Evolutionary conservation across 2,797 vertebrate species (phyloP), one percentile per base, ranked within the genome.

Genomic region (Chanos chanos): DNA sequence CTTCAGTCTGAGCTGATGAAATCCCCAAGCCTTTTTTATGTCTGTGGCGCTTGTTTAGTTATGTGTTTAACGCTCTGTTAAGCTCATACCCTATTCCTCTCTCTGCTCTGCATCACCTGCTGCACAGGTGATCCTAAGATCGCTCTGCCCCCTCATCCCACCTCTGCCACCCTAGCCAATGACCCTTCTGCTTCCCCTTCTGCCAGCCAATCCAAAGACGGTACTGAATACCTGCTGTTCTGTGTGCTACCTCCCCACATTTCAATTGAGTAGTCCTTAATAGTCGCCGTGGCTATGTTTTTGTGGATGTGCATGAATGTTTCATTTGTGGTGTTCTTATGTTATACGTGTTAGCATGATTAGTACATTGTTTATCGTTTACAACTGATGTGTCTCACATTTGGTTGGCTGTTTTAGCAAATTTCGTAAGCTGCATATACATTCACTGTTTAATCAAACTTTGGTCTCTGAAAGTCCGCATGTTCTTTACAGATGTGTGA

Each of bases 71-170:
- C 15, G 15, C n/a, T 44, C 10, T 56, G 25, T 15, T 13, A 2
- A 25, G 56, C 52, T 68, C 28, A 50, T 9, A 15, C 57, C 60
- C 86, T 86, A 94, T 85, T 89, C 87, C 82, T 93, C 82, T 92
- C 80, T 93, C 86, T 91, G 87, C 91, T 94, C 83, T 93, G 89
- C 89, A 90, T 89, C 85, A 89, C 86, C 87, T 92, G 90, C 85
- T 85, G 85, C 90, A 79, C 92, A 97, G 96, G 94, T 94, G 92
- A 94, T 89, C 90, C 90, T 90, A 92, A 94, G 92, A 93, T 82
- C 80, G 71, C 87, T 92, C 91, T 83, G 82, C 86, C 90, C 88
- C 85, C 87, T 90, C 78, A 66, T 81, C 78, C 89, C 85, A 87
- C 92, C 91, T 93, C 87, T 79, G 84, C 80, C 81, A 84, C 88